These are phyloP conservation scores for Lamprologus speciosus DNA, from an alignment of 2,113 vertebrate genomes.

Conservation along the genomic window DNA sequence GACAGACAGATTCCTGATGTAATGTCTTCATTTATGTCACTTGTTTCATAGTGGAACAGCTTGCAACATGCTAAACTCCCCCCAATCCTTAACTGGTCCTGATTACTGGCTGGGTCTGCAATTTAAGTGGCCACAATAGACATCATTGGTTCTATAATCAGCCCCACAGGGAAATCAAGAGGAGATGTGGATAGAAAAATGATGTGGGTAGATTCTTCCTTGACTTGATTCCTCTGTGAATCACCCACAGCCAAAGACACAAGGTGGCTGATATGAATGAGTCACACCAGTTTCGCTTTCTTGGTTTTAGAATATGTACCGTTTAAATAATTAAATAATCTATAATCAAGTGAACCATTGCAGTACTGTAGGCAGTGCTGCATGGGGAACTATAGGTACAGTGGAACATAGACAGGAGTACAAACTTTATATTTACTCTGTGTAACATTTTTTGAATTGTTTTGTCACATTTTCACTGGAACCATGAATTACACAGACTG, in stretches of 20 bases:
- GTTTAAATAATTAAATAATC: not conserved
- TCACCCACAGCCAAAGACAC: not conserved
- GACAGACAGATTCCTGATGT: not conserved
- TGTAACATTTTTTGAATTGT: not conserved
- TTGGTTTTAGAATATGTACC: not conserved
- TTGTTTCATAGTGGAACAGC: conserved; percentile 13
- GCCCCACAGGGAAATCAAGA: conserved; percentile 34
- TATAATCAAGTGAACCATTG: not conserved
- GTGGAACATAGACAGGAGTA: not conserved
- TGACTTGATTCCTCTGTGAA: not conserved
- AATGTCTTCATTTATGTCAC: conserved; percentile 27
- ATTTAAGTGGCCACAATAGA: conserved; percentile 31
- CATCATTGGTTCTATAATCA: conserved; percentile 24
- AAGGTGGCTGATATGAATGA: not conserved
- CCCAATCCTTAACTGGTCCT: not conserved
- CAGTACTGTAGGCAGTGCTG: not conserved
- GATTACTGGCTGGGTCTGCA: conserved; percentile 28
- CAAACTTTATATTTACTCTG: not conserved
- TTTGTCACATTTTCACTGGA: not conserved
- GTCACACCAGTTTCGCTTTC: not conserved
- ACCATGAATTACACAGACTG: not conserved
- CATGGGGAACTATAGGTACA: not conserved
- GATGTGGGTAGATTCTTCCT: not conserved
- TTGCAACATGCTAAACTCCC: conserved; percentile 6
- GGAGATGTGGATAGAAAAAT: not conserved